phyloP scores from a whole-genome alignment of 2,797 vertebrate genomes.

The Poeciliopsis turneri region DNA sequence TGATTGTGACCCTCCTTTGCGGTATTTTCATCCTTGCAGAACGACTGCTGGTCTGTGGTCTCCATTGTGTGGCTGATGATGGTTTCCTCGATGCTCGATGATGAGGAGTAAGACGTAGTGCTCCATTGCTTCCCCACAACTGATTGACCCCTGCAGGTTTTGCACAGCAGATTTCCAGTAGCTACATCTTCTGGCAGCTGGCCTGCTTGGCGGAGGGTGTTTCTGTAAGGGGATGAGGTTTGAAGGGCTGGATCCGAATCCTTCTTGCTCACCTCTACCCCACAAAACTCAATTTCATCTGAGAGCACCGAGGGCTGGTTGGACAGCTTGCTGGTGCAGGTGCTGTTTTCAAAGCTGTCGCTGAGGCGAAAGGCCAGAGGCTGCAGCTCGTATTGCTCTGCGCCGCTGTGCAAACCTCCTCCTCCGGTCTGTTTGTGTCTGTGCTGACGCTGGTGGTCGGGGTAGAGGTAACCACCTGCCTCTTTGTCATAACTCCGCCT shows the following conservation, averaged over 20 bases:
- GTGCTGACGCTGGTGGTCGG: constrained; percentile 74
- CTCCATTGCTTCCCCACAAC: constrained; percentile 70
- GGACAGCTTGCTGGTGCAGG: constrained; percentile 96
- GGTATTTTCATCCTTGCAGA: constrained; percentile 64
- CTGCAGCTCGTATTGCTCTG: constrained; percentile 95
- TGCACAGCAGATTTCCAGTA: constrained; percentile 76
- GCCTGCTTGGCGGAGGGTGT: constrained; percentile 55
- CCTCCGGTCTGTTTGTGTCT: constrained; percentile 64
- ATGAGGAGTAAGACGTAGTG: constrained; percentile 77
- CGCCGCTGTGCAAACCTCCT: constrained; percentile 66
- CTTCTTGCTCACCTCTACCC: constrained; percentile 65
- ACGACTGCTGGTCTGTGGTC: constrained; percentile 68
- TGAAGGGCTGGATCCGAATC: constrained; percentile 81
- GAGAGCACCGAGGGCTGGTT: constrained; percentile 95
- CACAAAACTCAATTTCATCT: constrained; percentile 90
- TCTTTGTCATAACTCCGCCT: constrained; percentile 78
- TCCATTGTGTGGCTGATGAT: constrained; percentile 77
- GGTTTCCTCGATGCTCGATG: constrained; percentile 82
- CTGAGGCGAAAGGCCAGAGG: constrained; percentile 92
- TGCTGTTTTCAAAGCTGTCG: constrained; percentile 99
- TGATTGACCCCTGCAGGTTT: constrained; percentile 74
- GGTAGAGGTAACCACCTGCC: constrained; percentile 75
- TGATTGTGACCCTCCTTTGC: constrained; percentile 35
- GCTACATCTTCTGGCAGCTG: constrained; percentile 47
- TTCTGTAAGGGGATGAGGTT: constrained; percentile 95